Evolutionary conservation across 2,113 vertebrate species (phyloP).

Genomic region (Leptodactylus fuscus): DNA sequence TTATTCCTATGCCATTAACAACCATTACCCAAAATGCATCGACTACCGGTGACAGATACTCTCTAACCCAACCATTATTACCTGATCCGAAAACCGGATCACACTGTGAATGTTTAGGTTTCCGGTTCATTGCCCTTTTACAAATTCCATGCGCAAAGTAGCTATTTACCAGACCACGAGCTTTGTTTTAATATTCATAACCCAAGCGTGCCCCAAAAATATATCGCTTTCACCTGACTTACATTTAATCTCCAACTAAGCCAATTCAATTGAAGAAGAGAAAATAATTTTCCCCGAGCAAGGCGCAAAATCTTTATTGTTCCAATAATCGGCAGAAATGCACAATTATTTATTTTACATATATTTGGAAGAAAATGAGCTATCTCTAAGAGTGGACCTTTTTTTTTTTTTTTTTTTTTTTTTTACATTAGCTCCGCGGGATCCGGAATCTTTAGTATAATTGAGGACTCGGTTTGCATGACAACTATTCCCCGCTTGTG

Average conservation of each 20-base stretch:
- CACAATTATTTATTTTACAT: slow-evolving; percentile 60
- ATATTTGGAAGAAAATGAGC: slow-evolving; percentile 58
- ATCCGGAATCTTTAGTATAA: slow-evolving; percentile 59
- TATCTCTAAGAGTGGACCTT: slow-evolving; percentile 55
- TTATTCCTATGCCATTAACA: neutral
- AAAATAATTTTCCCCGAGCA: slow-evolving; percentile 18
- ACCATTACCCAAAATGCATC: neutral
- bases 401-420: too few species aligned
- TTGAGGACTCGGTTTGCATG: slow-evolving; percentile 59
- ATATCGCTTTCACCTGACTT: slow-evolving; percentile 46
- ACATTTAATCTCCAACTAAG: slow-evolving; percentile 48
- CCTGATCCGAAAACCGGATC: neutral
- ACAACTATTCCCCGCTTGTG: slow-evolving; percentile 58
- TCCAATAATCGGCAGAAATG: slow-evolving; percentile 50
- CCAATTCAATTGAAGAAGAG: slow-evolving; percentile 43
- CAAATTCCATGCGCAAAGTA: neutral
- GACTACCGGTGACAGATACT: neutral
- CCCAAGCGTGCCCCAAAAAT: neutral
- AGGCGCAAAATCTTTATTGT: slow-evolving; percentile 47
- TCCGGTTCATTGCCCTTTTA: slow-evolving; percentile 17
- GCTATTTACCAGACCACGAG: neutral
- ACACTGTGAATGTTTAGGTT: neutral
- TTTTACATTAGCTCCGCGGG: slow-evolving; percentile 58
- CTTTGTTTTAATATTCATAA: slow-evolving; percentile 46
- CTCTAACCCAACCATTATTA: neutral